A percentile compares a stretch with the other conserved stretches of the same genome.
Conservation (phyloP, 2,888 invertebrate species). For the Beris chalybata region DNA sequence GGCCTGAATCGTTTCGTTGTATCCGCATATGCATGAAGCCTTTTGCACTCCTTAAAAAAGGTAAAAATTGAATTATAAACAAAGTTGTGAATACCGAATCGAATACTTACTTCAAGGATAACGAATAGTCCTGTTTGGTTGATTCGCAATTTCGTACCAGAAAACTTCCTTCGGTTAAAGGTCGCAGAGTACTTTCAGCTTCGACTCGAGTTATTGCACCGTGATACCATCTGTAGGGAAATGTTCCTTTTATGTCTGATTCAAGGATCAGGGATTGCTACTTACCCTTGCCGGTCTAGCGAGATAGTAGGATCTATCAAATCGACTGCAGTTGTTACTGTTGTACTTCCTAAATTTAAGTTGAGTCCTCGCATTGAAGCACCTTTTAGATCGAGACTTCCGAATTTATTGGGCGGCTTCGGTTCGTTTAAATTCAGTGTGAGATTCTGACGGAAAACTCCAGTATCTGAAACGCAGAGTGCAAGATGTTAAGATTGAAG, state of each 20-base stretch:
- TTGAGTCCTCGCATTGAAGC: constrained; percentile 63
- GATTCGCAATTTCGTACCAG: constrained; percentile 93
- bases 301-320: constrained; percentile 79
- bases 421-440: constrained; percentile 72
- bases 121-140: constrained; percentile 88
- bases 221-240: constrained; percentile 83
- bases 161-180: constrained; percentile 88
- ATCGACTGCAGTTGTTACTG: constrained; percentile 63
- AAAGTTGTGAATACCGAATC: neutral
- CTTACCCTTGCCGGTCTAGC: constrained; percentile 85
- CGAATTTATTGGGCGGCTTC: constrained; percentile 52
- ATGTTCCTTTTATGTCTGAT: neutral
- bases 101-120: constrained; percentile 86
- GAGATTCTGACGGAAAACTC: constrained; percentile 68
- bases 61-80: constrained; percentile 4
- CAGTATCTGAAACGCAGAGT: constrained; percentile 56
- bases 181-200: constrained; percentile 84
- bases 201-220: constrained; percentile 89
- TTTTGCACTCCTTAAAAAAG: constrained; percentile 76
- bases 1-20: constrained; percentile 74
- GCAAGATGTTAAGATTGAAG: too few species aligned
- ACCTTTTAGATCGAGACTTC: constrained; percentile 56
- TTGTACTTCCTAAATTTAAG: constrained; percentile 65
- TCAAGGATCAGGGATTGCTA: constrained; percentile 35
- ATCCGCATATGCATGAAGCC: constrained; percentile 98